phyloP scores from a whole-genome alignment of 2,113 vertebrate species.

The Phylloscopus whistleri region DNA sequence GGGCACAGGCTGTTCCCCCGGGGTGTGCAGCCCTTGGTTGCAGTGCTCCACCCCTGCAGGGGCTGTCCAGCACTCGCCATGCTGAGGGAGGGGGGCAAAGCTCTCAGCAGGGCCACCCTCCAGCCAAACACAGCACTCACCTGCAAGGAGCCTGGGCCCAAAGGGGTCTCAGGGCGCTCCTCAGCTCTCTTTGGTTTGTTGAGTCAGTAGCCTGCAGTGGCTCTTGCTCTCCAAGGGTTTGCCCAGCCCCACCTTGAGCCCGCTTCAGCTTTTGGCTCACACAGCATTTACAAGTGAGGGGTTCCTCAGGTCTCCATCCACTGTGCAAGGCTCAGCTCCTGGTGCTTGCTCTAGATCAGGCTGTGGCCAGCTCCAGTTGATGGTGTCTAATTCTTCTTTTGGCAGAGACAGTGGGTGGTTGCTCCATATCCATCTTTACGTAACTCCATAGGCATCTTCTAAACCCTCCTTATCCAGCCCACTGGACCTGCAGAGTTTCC shows the following conservation, averaged over 20 bases:
- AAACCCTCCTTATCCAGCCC: background rate
- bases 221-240: background rate
- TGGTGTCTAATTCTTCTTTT: background rate
- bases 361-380: background rate
- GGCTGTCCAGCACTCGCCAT: rapidly evolving
- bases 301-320: background rate
- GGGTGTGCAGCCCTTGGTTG: background rate
- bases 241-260: background rate
- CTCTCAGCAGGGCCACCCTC: background rate
- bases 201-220: background rate
- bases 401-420: background rate
- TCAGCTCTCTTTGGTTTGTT: background rate
- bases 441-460: background rate
- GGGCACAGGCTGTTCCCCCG: background rate
- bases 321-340: background rate
- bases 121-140: background rate
- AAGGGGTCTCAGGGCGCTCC: background rate
- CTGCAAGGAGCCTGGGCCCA: background rate
- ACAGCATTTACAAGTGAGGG: rapidly evolving
- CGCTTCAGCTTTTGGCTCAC: background rate
- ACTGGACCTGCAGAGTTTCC: background rate
- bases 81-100: background rate
- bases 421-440: background rate
- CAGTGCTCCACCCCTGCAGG: background rate
- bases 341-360: background rate